These are phyloP conservation scores for Buceros bicornis DNA, from an alignment of 2,797 vertebrate species.

Conservation along the genomic window DNA sequence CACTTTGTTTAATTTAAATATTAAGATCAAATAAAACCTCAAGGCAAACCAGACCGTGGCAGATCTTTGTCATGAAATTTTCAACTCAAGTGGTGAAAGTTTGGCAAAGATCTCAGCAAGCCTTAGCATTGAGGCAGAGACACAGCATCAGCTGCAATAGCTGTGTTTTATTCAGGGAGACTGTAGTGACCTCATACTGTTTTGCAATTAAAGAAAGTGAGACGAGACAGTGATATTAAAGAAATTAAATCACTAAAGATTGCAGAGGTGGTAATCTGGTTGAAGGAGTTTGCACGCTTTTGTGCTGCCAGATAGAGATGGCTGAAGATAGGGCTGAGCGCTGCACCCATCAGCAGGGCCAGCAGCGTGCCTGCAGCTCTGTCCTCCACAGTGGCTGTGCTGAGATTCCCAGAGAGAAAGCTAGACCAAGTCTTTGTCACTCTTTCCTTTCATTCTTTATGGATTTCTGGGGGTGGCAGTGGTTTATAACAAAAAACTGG, in stretches of 20 bases:
- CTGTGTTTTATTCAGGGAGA: not conserved
- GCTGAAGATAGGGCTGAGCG: constrained; percentile 8
- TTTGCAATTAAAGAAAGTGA: constrained; percentile 67
- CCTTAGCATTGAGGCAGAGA: not conserved
- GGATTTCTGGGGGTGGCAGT: not conserved
- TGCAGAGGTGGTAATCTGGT: constrained; percentile 27
- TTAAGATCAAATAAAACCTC: not conserved
- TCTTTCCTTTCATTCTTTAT: not conserved
- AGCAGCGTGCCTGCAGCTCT: not conserved
- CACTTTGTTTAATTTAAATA: not conserved
- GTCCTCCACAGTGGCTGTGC: not conserved
- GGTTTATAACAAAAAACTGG: not conserved
- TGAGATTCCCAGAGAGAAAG: not conserved
- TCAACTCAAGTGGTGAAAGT: too few species aligned
- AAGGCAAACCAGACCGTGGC: too few species aligned
- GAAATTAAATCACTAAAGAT: constrained; percentile 47
- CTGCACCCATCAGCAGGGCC: not conserved
- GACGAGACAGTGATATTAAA: constrained; percentile 52
- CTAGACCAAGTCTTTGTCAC: not conserved
- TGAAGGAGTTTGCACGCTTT: not conserved
- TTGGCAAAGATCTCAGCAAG: not conserved
- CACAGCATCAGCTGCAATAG: not conserved
- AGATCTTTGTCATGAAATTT: too few species aligned
- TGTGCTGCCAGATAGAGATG: constrained; percentile 12
- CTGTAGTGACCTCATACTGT: constrained; percentile 31